Base-by-base conservation (phyloP, 2,113 vertebrate genomes). In the Eurypyga helias region DNA sequence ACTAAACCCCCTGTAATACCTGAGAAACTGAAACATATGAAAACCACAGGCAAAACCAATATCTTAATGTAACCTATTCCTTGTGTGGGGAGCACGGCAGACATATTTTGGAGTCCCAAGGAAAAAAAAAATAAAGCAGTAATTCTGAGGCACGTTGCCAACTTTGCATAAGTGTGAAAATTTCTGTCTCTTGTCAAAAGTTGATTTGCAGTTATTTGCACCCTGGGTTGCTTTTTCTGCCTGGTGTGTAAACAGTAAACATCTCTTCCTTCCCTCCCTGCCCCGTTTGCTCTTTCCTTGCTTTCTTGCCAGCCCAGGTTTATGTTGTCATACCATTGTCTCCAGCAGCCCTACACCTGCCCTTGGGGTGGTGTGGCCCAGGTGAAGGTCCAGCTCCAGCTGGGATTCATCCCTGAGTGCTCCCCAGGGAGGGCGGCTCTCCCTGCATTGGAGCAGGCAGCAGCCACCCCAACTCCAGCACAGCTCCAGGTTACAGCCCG, bases 321-420 rank as follows among this genome's bases (percentile, higher is more conserved):
- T 54, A 61, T 38, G 10, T 31, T 15, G 38, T 51, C 41, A 4
- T 0, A 15, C 31, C 8, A 5, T 60, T 7, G 5, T 28, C 38
- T 13, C 19, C 23, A 6, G 12, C 8, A 58, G 33, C 36, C 31
- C 23, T 9, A 4, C 70, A 7, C 7, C 55, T 28, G 61, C 9
- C 31, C 15, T 9, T 9, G 43, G 64, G 55, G 29, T 0, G 3
- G 23, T 0, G 10, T 4, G 58, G n/a, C 9, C 0, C 0, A 24
- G 48, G 2, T 7, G 0, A 13, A 33, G 79, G 7, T 14, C 12
- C 4, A 5, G 41, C 33, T 60, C 17, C 33, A 20, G 34, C 2
- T 2, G 0, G 36, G 46, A 8, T 5, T 9, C 1, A 1, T 2
- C 46, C 33, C 17, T 8, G 23, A 2, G 3, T 1, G 43, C 38